phyloP scores from a whole-genome alignment of 2,113 vertebrate species.

The Atrichornis clamosus region DNA sequence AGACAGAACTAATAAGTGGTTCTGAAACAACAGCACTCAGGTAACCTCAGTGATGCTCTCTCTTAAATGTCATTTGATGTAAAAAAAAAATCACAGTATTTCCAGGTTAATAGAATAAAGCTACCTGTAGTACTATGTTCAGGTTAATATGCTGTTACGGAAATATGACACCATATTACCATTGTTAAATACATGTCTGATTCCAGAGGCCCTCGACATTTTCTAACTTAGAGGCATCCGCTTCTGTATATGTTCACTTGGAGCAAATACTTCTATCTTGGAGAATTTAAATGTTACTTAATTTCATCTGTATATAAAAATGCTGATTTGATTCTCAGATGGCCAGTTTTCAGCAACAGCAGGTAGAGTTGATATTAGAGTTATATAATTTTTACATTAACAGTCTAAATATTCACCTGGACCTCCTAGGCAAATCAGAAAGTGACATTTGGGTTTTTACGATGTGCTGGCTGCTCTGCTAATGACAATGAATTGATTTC shows the following conservation, averaged over 20 bases:
- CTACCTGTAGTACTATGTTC: not conserved
- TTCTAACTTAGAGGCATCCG: not conserved
- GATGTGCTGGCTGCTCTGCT: not conserved
- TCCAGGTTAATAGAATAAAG: not conserved
- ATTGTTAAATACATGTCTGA: not conserved
- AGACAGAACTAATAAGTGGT: constrained; percentile 40
- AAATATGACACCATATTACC: not conserved
- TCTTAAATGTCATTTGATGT: constrained; percentile 37
- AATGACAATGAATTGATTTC: not conserved
- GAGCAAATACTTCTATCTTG: not conserved
- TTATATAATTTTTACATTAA: not conserved
- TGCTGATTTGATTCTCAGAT: not conserved
- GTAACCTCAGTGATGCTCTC: constrained; percentile 18
- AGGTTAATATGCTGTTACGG: not conserved
- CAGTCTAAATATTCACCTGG: not conserved
- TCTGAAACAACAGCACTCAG: constrained; percentile 43
- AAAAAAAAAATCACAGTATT: not conserved
- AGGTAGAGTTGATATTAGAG: not conserved
- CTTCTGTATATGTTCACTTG: not conserved
- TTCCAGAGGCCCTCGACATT: not conserved
- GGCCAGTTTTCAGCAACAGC: not conserved
- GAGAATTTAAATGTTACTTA: not conserved
- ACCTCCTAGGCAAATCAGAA: not conserved
- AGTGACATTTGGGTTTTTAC: not conserved
- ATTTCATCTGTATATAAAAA: not conserved